Evolutionary conservation across 1,140 invertebrate species (phyloP), one percentile per base, ranked within the genome.

Genomic region (Trachymyrmex cornetzi): DNA sequence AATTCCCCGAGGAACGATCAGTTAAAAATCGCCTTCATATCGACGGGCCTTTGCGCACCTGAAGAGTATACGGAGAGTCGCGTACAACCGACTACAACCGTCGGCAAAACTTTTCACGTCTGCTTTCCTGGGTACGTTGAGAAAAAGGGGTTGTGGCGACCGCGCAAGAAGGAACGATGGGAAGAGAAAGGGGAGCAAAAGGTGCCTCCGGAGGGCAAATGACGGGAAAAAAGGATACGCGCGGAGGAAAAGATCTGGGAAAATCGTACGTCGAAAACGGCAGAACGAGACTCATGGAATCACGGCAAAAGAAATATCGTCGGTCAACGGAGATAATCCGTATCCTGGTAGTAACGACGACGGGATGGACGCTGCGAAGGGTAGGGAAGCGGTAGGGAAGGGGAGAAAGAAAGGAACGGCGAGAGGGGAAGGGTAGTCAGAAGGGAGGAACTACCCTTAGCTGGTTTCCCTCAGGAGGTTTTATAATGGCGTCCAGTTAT

Each of bases 401-500:
- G 84, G 75, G 59, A 88, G 55, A 57, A 63, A 75, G 53, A 87
- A 67, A 64, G 44, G 14, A 44, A 77, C 61, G 57, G 22, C 66
- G 72, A 61, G 64, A 48, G 34, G 55, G 16, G 22, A 19, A 30
- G 61, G 80, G 89, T 67, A 89, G 85, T 88, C 55, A 74, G 80
- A 64, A 71, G 74, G 81, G 79, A 77, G 87, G 90, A 87, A 91
- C 91, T 93, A 94, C 94, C 93, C 93, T 95, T 94, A 94, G 94
- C 91, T 92, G 93, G 92, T 94, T 95, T 94, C 94, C 94, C 94
- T 94, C 92, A 92, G 94, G 94, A 95, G 93, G 91, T 94, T 94
- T 95, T 95, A 95, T 95, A 95, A 95, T 95, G 95, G 94, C 94
- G 94, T 95, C 94, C 94, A 95, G 95, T 95, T 95, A 95, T 95